Conservation (phyloP, 2,797 vertebrate species). For the Sciurus vulgaris region DNA sequence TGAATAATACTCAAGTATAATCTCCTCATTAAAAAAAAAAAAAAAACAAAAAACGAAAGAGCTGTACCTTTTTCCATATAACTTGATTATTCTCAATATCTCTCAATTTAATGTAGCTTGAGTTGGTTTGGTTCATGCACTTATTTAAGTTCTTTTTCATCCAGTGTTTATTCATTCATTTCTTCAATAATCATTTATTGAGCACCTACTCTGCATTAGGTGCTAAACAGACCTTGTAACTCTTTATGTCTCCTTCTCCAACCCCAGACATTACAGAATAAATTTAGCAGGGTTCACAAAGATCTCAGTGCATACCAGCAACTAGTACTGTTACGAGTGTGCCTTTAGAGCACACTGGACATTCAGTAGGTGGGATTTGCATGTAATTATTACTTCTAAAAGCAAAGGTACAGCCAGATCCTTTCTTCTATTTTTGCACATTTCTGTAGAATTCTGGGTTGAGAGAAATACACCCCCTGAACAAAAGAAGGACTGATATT, state of each 20-base stretch:
- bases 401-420: neutral
- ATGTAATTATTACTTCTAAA: neutral
- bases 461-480: neutral
- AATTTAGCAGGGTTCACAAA: neutral
- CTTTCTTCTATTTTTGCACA: neutral
- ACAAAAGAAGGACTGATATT: neutral
- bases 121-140: neutral
- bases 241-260: neutral
- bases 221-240: neutral
- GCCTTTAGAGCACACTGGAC: neutral
- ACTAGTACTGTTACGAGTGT: neutral
- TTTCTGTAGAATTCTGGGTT: neutral
- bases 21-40: neutral
- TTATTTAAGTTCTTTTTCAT: neutral
- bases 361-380: neutral
- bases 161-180: neutral
- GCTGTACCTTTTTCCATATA: neutral
- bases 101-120: constrained; percentile 44
- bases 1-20: accelerated
- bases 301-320: neutral
- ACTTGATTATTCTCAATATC: constrained; percentile 26
- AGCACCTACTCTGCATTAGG: neutral
- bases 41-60: neutral
- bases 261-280: neutral
- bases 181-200: neutral